Base-by-base conservation (phyloP, 2,113 vertebrate species). In the Takifugu flavidus region DNA sequence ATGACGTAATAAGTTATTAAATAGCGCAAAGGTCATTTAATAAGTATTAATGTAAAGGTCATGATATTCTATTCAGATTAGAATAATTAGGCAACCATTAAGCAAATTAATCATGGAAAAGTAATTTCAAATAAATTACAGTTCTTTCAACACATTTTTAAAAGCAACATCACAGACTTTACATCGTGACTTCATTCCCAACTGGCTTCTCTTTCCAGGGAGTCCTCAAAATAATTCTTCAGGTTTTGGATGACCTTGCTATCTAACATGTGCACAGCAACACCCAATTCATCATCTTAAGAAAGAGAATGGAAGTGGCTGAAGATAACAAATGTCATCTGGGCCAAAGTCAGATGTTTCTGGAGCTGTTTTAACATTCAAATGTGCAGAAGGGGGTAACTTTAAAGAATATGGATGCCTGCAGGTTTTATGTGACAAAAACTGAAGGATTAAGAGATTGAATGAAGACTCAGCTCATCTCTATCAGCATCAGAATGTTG, bases 281-380 rank as follows among this genome's bases (percentile, higher is more conserved):
- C 46, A 56, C 55, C 47, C 34, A 46, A 49, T 44, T 51, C 11
- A 28, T 53, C 20, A 50, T 69, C 64, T 62, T 64, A 29, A 77
- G 59, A 66, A 68, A 72, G 15, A 72, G 69, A 81, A 62, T 47
- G 43, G 62, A 54, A 72, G 25, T 74, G 82, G 87, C 86, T 87
- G 86, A 87, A 89, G 88, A 84, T 84, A 77, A 83, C 84, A 80
- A 67, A 69, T 65, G 29, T 31, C 29, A 74, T 34, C 80, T 78
- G 67, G 78, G 56, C 78, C 59, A 79, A 81, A 79, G 75, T 71
- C 71, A 58, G 77, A 46, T 53, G 55, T 29, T 62, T 66, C 66
- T 15, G 14, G 63, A 63, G 66, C 63, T 52, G 57, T 43, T 47
- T 74, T 56, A 63, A 87, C 80, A 88, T 79, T 74, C 57, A 84